Conservation (phyloP, 2,797 vertebrate genomes). For the Cheirogaleus major region DNA sequence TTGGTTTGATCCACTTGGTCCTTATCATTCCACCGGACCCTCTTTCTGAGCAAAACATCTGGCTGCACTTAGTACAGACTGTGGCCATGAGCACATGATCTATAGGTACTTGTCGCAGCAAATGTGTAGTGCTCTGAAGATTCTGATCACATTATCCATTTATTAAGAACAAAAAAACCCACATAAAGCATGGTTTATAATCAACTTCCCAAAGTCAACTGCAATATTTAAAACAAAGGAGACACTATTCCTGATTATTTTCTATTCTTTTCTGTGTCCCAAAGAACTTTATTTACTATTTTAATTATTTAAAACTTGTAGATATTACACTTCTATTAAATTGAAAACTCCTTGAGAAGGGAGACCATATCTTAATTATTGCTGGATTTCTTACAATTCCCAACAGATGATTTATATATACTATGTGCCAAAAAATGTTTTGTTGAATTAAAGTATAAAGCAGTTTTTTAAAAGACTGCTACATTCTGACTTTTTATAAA, state of each 20-base stretch:
- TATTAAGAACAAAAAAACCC: not conserved
- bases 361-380: not conserved
- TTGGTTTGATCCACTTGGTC: not conserved
- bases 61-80: not conserved
- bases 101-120: not conserved
- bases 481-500: not conserved
- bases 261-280: not conserved
- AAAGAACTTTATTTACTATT: not conserved
- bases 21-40: not conserved
- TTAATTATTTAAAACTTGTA: not conserved
- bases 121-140: not conserved
- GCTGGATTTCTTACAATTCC: not conserved
- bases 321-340: not conserved
- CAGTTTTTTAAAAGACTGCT: not conserved
- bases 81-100: not conserved
- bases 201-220: not conserved
- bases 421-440: not conserved
- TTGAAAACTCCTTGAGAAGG: not conserved
- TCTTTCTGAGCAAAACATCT: not conserved
- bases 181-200: not conserved
- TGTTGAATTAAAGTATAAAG: conserved; percentile 5
- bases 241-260: not conserved
- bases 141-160: not conserved
- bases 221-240: not conserved
- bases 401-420: not conserved